Percentiles rank a stretch among this genome's conserved stretches.
Conservation (phyloP, 2,888 invertebrate species). For the Meteorus cinctellus region DNA sequence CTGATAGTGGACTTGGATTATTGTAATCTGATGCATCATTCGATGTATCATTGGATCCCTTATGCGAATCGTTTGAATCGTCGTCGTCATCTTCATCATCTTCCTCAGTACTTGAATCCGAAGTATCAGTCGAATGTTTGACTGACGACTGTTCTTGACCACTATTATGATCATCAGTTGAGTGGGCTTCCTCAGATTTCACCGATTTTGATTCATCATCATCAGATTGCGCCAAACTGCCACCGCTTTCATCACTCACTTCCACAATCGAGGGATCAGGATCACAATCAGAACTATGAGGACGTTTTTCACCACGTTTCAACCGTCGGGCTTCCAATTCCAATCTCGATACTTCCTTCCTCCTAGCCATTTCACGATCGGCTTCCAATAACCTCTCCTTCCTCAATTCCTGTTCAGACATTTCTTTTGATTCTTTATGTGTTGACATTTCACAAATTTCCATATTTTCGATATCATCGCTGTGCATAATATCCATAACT, state of each 20-base stretch:
- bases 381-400: conserved; percentile 74
- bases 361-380: conserved; percentile 82
- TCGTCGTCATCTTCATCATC: conserved; percentile 71
- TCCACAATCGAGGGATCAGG: conserved; percentile 69
- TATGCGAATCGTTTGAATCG: conserved; percentile 67
- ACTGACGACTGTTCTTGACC: conserved; percentile 64
- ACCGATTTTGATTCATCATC: conserved; percentile 64
- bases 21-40: conserved; percentile 71
- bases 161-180: conserved; percentile 65
- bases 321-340: conserved; percentile 84
- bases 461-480: conserved; percentile 70
- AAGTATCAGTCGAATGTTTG: conserved; percentile 66
- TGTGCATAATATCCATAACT: conserved; percentile 66
- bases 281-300: conserved; percentile 63
- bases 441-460: conserved; percentile 66
- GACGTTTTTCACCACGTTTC: conserved; percentile 75
- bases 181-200: conserved; percentile 62
- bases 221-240: conserved; percentile 60
- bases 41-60: conserved; percentile 66
- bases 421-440: conserved; percentile 68
- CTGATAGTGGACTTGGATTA: conserved; percentile 76
- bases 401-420: conserved; percentile 71
- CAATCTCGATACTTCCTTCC: conserved; percentile 83
- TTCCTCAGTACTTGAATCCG: conserved; percentile 74
- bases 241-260: conserved; percentile 67